Evolutionary conservation across 2,797 vertebrate species (phyloP), one percentile per base, ranked within the genome.

Genomic region (Hypotaenidia philippensis): DNA sequence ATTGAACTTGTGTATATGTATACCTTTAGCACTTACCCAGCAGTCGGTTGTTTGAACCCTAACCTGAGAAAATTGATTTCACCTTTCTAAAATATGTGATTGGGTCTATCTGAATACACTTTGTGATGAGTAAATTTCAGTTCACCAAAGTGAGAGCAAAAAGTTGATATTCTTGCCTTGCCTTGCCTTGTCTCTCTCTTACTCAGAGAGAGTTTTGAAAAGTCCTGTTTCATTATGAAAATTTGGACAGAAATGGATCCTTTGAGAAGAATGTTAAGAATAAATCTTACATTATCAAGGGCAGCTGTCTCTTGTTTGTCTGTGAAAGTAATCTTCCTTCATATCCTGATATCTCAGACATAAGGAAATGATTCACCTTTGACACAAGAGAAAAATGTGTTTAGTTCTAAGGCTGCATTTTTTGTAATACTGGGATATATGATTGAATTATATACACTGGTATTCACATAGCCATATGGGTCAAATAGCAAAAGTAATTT

Each of bases 331-430:
- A 91, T 95, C 87, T 96, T 95, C 90, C 52, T 89, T 96, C 76
- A 96, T 94, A 95, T 95, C 82, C 86, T 85, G 75, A 93, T 91
- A 96, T 94, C 87, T 96, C 65, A 93, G 56, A 87, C 65, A 85
- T 94, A 94, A 96, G 96, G 89, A 94, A 93, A 96, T 89, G 85
- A 81, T 97, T 96, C 91, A 93, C 89, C 91, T 97, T 96, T 95
- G 90, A 95, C 89, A 92, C 81, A 68, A 92, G 69, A 86, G 84
- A 92, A 96, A 96, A 97, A 97, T 87, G 80, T 77, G 76, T 93
- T 96, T 94, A 78, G 59, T 95, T 95, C 84, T 96, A 87, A 96
- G 87, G 64, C 78, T 91, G 31, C 52, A 70, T 96, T 95, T 96
- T 95, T 95, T 74, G 31, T 89, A 93, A 87, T 69, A 53, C 63